phyloP scores from a whole-genome alignment of 2,888 invertebrate genomes.

The Craniophora ligustri region DNA sequence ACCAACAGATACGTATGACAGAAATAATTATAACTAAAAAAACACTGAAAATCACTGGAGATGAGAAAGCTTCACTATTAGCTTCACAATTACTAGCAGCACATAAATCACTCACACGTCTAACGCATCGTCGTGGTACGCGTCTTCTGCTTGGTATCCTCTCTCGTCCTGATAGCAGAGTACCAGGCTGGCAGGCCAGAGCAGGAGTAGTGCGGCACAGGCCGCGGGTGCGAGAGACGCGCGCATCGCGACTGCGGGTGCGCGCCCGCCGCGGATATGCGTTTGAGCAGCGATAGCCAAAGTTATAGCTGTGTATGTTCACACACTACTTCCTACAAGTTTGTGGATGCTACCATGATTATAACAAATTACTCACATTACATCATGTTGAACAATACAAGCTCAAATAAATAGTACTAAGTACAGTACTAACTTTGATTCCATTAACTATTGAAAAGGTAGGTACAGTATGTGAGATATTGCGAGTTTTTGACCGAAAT shows the following conservation, averaged over 20 bases:
- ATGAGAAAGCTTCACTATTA: slow-evolving; percentile 41
- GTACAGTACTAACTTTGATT: too few relatives aligned
- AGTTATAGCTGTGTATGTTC: slow-evolving; percentile 62
- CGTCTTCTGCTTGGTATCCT: slow-evolving; percentile 80
- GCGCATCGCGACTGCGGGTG: slow-evolving; percentile 84
- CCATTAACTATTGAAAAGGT: too few relatives aligned
- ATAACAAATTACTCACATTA: slow-evolving; percentile 35
- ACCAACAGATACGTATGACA: slow-evolving; percentile 31
- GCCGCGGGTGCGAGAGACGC: slow-evolving; percentile 77
- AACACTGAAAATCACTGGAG: slow-evolving; percentile 49
- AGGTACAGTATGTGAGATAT: too few relatives aligned
- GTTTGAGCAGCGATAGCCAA: slow-evolving; percentile 76
- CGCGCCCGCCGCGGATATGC: slow-evolving; percentile 71
- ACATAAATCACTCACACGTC: slow-evolving; percentile 79
- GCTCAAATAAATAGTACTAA: too few relatives aligned
- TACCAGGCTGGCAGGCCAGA: slow-evolving; percentile 75
- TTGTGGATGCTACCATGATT: slow-evolving; percentile 32
- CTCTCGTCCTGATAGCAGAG: slow-evolving; percentile 70
- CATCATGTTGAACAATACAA: slow-evolving; percentile 19
- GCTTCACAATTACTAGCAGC: slow-evolving; percentile 41
- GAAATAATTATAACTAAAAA: slow-evolving; percentile 39
- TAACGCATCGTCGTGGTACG: slow-evolving; percentile 77
- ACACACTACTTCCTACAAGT: slow-evolving; percentile 33
- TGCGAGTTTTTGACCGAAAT: too few relatives aligned
- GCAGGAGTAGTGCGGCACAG: slow-evolving; percentile 70